A percentile compares a stretch with the other conserved stretches of the same genome.
Evolutionary conservation across 2,888 invertebrate genomes (phyloP).

Genomic region (Epistrophella euchroma): DNA sequence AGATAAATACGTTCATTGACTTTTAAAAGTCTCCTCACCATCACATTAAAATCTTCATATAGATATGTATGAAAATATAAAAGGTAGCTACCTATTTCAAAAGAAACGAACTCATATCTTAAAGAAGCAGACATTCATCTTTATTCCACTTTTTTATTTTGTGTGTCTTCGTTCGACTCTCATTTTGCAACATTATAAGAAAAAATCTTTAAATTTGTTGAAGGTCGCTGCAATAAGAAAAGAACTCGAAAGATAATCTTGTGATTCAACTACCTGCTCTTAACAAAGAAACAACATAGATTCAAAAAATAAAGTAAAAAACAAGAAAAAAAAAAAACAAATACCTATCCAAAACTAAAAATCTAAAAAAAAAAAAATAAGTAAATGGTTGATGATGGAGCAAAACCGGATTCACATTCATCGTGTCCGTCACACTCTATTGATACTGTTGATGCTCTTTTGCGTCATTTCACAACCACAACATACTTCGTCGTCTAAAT

Average conservation of each 20-base stretch:
- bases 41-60: not conserved
- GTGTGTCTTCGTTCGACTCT: not conserved
- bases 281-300: slow-evolving; percentile 25
- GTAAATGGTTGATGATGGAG: slow-evolving; percentile 42
- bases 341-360: slow-evolving; percentile 43
- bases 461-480: slow-evolving; percentile 36
- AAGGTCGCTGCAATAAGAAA: slow-evolving; percentile 64
- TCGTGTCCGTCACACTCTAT: slow-evolving; percentile 54
- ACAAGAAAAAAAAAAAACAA: slow-evolving; percentile 21
- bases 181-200: slow-evolving; percentile 26
- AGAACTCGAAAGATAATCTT: slow-evolving; percentile 38
- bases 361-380: slow-evolving; percentile 9
- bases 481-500: slow-evolving; percentile 21
- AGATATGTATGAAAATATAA: not conserved
- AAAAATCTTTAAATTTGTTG: slow-evolving; percentile 40
- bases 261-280: slow-evolving; percentile 58
- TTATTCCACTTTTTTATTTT: slow-evolving; percentile 16
- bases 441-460: slow-evolving; percentile 38
- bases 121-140: slow-evolving; percentile 40
- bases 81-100: not conserved
- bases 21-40: slow-evolving; percentile 22
- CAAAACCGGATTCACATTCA: slow-evolving; percentile 68
- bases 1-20: slow-evolving; percentile 46
- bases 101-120: slow-evolving; percentile 19
- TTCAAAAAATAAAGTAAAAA: slow-evolving; percentile 31